Conservation (phyloP, 2,888 invertebrate genomes). For the Drosophila multiciliata region DNA sequence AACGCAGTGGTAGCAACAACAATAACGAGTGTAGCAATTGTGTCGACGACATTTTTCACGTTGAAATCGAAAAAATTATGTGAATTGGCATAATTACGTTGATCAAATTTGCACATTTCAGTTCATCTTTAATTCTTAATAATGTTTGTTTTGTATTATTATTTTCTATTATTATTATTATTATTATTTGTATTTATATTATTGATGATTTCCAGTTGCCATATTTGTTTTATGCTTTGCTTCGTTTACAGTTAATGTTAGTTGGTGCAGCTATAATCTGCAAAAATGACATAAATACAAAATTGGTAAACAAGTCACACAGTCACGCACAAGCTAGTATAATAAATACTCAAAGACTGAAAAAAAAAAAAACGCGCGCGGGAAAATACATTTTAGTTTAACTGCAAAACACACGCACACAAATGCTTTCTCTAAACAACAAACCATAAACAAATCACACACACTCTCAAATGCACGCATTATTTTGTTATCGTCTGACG, state of each 20-base stretch:
- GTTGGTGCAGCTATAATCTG: conserved; percentile 61
- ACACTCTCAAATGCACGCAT: conserved; percentile 29
- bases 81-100: conserved; percentile 84
- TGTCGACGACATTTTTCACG: conserved; percentile 84
- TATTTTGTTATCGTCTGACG: conserved; percentile 38
- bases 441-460: conserved; percentile 13
- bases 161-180: conserved; percentile 23
- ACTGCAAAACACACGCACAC: conserved; percentile 9
- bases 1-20: conserved; percentile 84
- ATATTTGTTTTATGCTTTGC: conserved; percentile 34
- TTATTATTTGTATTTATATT: conserved; percentile 18
- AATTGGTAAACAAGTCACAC: conserved; percentile 72
- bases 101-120: conserved; percentile 83
- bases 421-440: not conserved
- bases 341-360: conserved; percentile 5
- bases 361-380: conserved; percentile 48
- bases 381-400: conserved; percentile 36
- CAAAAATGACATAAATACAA: conserved; percentile 56
- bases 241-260: conserved; percentile 46
- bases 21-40: conserved; percentile 82
- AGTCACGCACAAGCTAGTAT: conserved; percentile 27
- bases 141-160: conserved; percentile 41
- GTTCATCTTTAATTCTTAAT: conserved; percentile 76
- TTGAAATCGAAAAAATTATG: conserved; percentile 84
- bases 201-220: conserved; percentile 25